A percentile compares a stretch with the other conserved stretches of the same genome.
Conservation (phyloP, 2,113 vertebrate species). For the Lynx canadensis region DNA sequence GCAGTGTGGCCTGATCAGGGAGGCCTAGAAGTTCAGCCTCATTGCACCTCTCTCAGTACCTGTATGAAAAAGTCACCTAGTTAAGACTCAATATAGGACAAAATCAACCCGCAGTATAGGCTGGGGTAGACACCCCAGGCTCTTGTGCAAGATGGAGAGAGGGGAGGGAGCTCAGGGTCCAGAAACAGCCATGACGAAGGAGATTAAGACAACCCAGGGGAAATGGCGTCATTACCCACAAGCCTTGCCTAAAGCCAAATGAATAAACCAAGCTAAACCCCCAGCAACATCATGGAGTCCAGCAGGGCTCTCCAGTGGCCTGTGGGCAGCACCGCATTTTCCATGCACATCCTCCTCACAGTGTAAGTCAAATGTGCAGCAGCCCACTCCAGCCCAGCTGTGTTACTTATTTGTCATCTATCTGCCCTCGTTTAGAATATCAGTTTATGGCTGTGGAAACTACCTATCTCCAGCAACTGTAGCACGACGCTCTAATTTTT, state of each 20-base stretch:
- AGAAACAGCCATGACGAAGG: neutral
- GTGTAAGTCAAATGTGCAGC: neutral
- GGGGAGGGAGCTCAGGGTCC: accelerated
- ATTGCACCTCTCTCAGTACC: neutral
- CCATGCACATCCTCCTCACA: neutral
- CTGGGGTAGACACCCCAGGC: accelerated
- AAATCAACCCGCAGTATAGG: neutral
- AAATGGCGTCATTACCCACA: neutral
- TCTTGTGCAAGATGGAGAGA: neutral
- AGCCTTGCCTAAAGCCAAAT: neutral
- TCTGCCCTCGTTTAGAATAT: neutral
- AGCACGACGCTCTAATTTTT: neutral
- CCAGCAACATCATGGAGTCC: accelerated
- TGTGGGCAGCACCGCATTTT: neutral
- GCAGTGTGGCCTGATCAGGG: neutral
- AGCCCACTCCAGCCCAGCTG: neutral
- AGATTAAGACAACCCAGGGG: neutral
- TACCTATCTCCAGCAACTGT: neutral
- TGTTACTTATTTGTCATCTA: neutral
- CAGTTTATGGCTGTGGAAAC: neutral
- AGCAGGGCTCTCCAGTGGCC: too few species aligned
- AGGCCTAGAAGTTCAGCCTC: neutral
- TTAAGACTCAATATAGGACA: neutral
- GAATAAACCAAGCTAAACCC: neutral
- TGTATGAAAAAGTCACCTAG: neutral